Evolutionary conservation across 35 echinoderm and acorn worm species (phyloP), one percentile per base, ranked within the genome.

Genomic region (Diadema setosum): DNA sequence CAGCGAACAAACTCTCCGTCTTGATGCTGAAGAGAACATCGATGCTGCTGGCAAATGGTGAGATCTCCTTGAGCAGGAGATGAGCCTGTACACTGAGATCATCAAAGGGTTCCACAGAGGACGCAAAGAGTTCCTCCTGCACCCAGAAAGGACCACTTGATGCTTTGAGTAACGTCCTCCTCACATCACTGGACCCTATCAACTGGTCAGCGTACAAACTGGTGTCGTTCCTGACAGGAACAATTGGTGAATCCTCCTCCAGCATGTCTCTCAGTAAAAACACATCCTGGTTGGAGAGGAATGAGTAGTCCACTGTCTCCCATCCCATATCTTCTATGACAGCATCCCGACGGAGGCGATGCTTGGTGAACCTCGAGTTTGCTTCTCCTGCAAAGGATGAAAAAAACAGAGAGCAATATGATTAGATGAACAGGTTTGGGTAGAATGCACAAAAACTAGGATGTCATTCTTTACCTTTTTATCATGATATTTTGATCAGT

Each of bases 121-220:
- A 25, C 3, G 35, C n/a, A 44, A 78, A 78, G 36, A 78, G 73
- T 78, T 78, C 73, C 24, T 78, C 25, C 40, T 78, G 73, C 18
- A 78, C 73, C 73, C 73, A 78, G 37, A 78, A 78, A 24, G 73
- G 73, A 42, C 73, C 73, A 36, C 73, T 78, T 6, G 34, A 34
- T 2, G 73, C 73, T 44, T 78, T 78, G 73, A 78, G 44, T 41
- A 78, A 78, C 11, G 73, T 78, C 44, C 73, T 78, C 25, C 23
- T n/a, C 21, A 25, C 40, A 44, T 78, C 40, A 17, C 35, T n/a
- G 2, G 73, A 41, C 33, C 73, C 73, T 15, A 78, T 78, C 14
- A 78, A n/a, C 73, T 78, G 73, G 39, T 78, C 73, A 9, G 73
- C 73, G 37, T 35, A 78, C 14, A 78, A 44, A 42, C 35, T 44